These are phyloP conservation scores for Cepaea hortensis DNA, from an alignment of 2,888 invertebrate genomes.

Conservation along the genomic window DNA sequence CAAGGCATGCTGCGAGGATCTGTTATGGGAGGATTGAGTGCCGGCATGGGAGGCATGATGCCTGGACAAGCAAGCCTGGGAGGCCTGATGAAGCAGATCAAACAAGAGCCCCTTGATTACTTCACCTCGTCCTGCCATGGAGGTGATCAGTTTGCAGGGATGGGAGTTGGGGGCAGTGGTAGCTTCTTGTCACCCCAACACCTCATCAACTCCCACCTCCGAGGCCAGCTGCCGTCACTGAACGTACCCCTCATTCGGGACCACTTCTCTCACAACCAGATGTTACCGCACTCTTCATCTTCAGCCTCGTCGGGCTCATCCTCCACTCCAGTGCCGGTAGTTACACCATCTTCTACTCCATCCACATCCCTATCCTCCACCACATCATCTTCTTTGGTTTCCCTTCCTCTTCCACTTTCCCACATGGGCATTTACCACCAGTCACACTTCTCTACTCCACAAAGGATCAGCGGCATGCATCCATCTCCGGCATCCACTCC, in stretches of 20 bases:
- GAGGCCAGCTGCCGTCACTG: conserved; percentile 52
- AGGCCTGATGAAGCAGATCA: conserved; percentile 47
- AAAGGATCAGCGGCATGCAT: conserved; percentile 48
- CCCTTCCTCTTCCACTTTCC: conserved; percentile 44
- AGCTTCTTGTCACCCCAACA: conserved; percentile 49
- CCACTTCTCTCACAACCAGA: conserved; percentile 51
- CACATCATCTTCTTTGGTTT: conserved; percentile 43
- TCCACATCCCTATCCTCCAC: conserved; percentile 38
- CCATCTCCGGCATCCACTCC: conserved; percentile 47
- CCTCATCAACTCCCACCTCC: conserved; percentile 52
- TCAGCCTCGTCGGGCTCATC: conserved; percentile 39
- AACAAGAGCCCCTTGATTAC: conserved; percentile 50
- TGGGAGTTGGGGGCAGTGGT: conserved; percentile 46
- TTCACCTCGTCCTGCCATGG: conserved; percentile 48
- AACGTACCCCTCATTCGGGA: conserved; percentile 49
- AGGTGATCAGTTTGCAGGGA: conserved; percentile 49
- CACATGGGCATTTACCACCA: conserved; percentile 52
- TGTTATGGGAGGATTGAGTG: conserved; percentile 28
- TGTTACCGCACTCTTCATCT: conserved; percentile 42
- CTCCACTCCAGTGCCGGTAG: conserved; percentile 29
- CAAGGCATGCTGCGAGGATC: conserved; percentile 43
- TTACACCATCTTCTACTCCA: conserved; percentile 27
- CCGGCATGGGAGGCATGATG: conserved; percentile 39
- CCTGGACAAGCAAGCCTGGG: conserved; percentile 26
- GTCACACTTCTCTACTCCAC: conserved; percentile 47